Conservation (phyloP, 2,797 vertebrate species). For the Cyprinella venusta region DNA sequence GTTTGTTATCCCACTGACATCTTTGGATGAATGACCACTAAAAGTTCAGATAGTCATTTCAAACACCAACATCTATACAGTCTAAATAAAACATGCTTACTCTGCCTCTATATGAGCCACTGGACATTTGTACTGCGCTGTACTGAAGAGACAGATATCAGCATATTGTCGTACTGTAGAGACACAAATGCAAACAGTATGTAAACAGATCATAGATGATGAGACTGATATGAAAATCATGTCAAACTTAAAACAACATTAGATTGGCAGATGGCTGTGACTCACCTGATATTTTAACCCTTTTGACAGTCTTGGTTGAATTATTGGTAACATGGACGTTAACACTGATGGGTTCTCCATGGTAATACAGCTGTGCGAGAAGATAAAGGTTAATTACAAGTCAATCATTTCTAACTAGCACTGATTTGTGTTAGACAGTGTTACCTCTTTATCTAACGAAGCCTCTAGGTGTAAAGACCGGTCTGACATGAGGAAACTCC, state of each 20-base stretch:
- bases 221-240: background rate
- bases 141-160: constrained; percentile 97
- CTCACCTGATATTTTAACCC: constrained; percentile 94
- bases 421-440: background rate
- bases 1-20: background rate
- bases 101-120: constrained; percentile 93
- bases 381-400: background rate
- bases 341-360: constrained; percentile 95
- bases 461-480: constrained; percentile 94
- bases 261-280: background rate
- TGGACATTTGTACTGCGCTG: constrained; percentile 96
- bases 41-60: background rate
- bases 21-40: background rate
- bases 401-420: background rate
- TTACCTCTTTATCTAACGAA: constrained; percentile 94
- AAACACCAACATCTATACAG: background rate
- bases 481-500: constrained; percentile 98
- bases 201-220: background rate
- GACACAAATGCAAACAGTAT: constrained; percentile 16
- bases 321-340: constrained; percentile 99
- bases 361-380: constrained; percentile 90
- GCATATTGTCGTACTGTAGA: constrained; percentile 92
- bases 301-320: constrained; percentile 97
- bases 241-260: background rate
- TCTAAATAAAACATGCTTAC: constrained; percentile 77